phyloP scores from a whole-genome alignment of 2,888 invertebrate species.

The Penaeus monodon region DNA sequence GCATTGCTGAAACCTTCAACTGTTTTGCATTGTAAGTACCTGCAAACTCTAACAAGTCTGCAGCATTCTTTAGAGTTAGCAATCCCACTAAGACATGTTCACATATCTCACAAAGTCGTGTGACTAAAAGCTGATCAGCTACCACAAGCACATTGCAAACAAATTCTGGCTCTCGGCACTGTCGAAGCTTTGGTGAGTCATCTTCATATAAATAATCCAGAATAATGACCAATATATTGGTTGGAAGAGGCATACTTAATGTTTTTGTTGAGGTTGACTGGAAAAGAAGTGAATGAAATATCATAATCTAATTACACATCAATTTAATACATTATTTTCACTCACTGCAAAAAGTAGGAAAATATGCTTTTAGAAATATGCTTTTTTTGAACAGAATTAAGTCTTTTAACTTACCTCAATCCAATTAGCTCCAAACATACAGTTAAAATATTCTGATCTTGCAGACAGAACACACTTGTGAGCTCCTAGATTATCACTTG shows the following conservation, averaged over 20 bases:
- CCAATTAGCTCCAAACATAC: slow-evolving; percentile 87
- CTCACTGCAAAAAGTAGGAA: too few relatives aligned
- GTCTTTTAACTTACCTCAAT: slow-evolving; percentile 74
- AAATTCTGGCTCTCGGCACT: slow-evolving; percentile 78
- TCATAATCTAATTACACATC: too few relatives aligned
- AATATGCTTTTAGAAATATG: too few relatives aligned
- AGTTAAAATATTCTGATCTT: slow-evolving; percentile 86
- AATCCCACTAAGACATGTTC: slow-evolving; percentile 78
- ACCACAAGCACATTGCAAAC: slow-evolving; percentile 82
- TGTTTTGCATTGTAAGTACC: slow-evolving; percentile 81
- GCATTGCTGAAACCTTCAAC: slow-evolving; percentile 80
- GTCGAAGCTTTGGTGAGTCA: slow-evolving; percentile 75
- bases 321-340: too few relatives aligned
- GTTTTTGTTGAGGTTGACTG: slow-evolving; percentile 74
- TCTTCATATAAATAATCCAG: slow-evolving; percentile 84
- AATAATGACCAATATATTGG: slow-evolving; percentile 77
- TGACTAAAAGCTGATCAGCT: slow-evolving; percentile 84
- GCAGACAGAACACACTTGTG: slow-evolving; percentile 87
- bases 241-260: slow-evolving; percentile 76
- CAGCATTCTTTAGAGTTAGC: slow-evolving; percentile 81
- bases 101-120: slow-evolving; percentile 80
- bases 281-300: not conserved
- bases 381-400: too few relatives aligned
- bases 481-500: slow-evolving; percentile 74
- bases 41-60: slow-evolving; percentile 83